Percentiles rank a stretch among this genome's conserved stretches.
phyloP scores from a whole-genome alignment of 2,888 invertebrate species.

The Sminthurinus aureus region DNA sequence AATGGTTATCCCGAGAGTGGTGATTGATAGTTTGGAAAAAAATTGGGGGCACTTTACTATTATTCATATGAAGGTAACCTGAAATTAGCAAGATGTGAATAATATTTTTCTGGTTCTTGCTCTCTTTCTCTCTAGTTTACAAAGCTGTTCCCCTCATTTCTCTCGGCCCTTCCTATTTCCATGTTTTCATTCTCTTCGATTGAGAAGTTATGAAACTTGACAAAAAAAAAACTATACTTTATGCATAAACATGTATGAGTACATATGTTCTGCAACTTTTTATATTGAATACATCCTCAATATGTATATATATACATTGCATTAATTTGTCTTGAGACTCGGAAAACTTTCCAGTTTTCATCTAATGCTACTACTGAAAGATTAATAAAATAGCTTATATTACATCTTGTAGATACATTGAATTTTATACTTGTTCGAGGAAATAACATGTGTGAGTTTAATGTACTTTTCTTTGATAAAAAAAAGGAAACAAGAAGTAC shows the following conservation, averaged over 20 bases:
- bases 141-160: background rate
- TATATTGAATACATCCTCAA: background rate
- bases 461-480: slow-evolving; percentile 12
- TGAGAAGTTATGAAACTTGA: slow-evolving; percentile 12
- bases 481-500: background rate
- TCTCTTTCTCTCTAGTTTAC: background rate
- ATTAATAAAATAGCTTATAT: background rate
- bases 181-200: background rate
- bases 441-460: slow-evolving; percentile 21
- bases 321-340: slow-evolving; percentile 3
- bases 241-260: background rate
- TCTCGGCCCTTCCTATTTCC: background rate
- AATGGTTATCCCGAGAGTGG: background rate
- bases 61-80: slow-evolving; percentile 11
- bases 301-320: background rate
- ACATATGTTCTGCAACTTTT: background rate
- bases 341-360: too few species aligned
- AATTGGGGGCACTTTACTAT: slow-evolving; percentile 1
- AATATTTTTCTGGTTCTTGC: slow-evolving; percentile 4
- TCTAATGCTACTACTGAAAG: background rate
- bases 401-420: slow-evolving; percentile 1
- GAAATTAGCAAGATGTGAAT: slow-evolving; percentile 10
- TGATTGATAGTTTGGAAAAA: slow-evolving; percentile 5
- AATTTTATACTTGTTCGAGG: slow-evolving; percentile 5
- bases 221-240: background rate